Evolutionary conservation across 1,140 invertebrate species (phyloP), one percentile per base, ranked within the genome.

Genomic region (Cylas formicarius): DNA sequence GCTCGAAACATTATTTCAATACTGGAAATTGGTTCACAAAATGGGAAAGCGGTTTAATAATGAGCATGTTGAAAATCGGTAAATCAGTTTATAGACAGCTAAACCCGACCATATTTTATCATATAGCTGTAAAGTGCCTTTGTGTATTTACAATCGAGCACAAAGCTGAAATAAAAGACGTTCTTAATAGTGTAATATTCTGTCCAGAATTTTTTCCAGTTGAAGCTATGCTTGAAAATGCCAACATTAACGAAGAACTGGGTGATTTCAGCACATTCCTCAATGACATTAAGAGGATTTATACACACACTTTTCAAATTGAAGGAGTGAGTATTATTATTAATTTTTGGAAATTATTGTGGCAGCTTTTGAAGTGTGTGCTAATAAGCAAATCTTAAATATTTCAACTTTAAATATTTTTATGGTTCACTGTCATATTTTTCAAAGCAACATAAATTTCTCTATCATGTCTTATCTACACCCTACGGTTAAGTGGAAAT

Each of bases 1-100:
- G 20, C 4, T 20, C 52, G 17, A 53, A 53, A 23, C 56, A 52
- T 43, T 57, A 60, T 36, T 56, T 74, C 7, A 67, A 48, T 22
- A 20, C 55, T 32, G 64, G 65, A 24, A 73, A 74, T 55, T 77
- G 74, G 74, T 77, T 75, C 55, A 71, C 72, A 2, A 70, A 69
- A 61, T 66, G 72, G 36, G 74, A 77, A 65, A 67, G 61, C n/a
- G 58, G 68, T 27, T 64, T 75, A 18, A 45, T 76, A 4, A 67
- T 68, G 46, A 69, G 67, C 51, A 55, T 70, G 27, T 56, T 76
- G 21, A 71, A 66, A 55, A 57, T 72, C 20, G 58, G 67, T 2
- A 48, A 63, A 20, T 60, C 67, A 46, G 51, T 64, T 3, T 57
- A 63, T 17, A 69, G 70, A 48, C 62, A 70, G 16, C 24, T 75